Conservation (phyloP, 2,888 invertebrate species). For the Morinoia aosen region DNA sequence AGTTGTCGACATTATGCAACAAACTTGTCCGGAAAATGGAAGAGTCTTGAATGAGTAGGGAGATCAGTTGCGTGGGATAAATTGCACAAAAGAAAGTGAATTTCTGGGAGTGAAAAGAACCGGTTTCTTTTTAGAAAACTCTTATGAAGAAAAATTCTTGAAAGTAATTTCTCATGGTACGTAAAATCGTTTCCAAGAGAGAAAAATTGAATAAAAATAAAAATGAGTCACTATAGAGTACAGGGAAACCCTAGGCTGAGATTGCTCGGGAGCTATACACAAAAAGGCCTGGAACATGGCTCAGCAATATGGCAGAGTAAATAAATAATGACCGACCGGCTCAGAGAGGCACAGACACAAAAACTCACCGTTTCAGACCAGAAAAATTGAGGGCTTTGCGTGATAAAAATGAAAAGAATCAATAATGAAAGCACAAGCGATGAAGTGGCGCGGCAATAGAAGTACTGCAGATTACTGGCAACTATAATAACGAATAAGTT, state of each 20-base stretch:
- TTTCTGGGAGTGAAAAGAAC: neutral
- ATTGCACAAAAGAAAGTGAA: neutral
- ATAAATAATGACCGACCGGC: neutral
- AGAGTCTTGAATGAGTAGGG: neutral
- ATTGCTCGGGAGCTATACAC: neutral
- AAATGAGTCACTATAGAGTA: neutral
- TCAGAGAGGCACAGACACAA: neutral
- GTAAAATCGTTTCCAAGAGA: neutral
- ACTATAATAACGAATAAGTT: neutral
- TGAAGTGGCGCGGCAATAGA: neutral
- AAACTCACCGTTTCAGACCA: neutral
- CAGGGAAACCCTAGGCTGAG: neutral
- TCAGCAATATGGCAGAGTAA: slow-evolving; percentile 9
- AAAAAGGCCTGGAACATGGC: neutral
- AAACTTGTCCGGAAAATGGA: neutral
- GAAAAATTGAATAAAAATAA: neutral
- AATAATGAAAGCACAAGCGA: neutral
- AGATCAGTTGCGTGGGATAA: neutral
- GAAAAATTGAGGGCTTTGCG: neutral
- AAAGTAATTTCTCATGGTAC: neutral
- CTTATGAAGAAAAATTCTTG: neutral
- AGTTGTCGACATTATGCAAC: neutral
- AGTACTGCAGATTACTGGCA: neutral
- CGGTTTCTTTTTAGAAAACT: neutral
- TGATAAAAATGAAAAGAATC: neutral